A percentile compares a stretch with the other conserved stretches of the same genome.
Conservation (phyloP, 1,140 invertebrate genomes). For the Drosophila equinoxialis region DNA sequence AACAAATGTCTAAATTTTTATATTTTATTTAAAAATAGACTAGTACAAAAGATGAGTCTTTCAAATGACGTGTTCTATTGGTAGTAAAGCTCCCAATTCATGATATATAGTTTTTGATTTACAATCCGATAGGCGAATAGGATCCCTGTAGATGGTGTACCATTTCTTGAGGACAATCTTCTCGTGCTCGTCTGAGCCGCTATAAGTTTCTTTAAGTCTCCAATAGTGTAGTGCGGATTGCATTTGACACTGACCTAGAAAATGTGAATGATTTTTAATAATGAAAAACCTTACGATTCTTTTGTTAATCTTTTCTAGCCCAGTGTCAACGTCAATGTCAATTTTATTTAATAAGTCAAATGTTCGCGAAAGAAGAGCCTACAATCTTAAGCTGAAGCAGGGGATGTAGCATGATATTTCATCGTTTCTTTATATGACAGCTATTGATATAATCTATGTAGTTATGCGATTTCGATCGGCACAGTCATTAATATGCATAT, state of each 20-base stretch:
- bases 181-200: slow-evolving; percentile 98
- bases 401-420: no score
- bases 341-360: no score
- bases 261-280: background rate
- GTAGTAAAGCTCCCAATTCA: slow-evolving; percentile 99
- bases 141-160: slow-evolving; percentile 99
- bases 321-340: no score
- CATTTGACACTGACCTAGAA: slow-evolving; percentile 95
- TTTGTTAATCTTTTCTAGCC: no score
- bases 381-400: no score
- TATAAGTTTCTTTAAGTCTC: slow-evolving; percentile 98
- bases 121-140: slow-evolving; percentile 98
- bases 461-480: no score
- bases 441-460: no score
- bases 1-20: background rate
- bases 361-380: no score
- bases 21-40: slow-evolving; percentile 27
- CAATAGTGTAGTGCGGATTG: slow-evolving; percentile 98
- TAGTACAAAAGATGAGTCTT: slow-evolving; percentile 21
- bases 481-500: no score
- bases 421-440: no score
- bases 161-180: slow-evolving; percentile 99
- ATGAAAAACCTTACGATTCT: no score
- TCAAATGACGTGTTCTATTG: slow-evolving; percentile 85
- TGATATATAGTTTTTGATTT: slow-evolving; percentile 83